Evolutionary conservation across 2,888 invertebrate genomes (phyloP).

Genomic region (Agrochola litura): DNA sequence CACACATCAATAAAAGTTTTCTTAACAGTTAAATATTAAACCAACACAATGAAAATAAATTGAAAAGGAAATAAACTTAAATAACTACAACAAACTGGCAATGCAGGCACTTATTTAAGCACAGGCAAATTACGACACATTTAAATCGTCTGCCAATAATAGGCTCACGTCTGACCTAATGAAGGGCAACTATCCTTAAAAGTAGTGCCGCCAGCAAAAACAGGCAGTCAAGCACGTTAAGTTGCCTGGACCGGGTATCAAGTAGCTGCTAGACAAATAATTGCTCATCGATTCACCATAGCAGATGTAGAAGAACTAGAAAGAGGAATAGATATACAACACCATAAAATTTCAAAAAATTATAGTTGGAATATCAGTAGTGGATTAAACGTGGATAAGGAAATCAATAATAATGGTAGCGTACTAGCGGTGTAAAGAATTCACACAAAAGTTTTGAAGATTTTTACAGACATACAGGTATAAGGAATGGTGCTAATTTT

Average conservation of each 20-base stretch:
- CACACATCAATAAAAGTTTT: background rate
- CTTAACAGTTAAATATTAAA: slow-evolving; percentile 7
- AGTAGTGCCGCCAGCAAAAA: slow-evolving; percentile 79
- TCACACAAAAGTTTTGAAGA: background rate
- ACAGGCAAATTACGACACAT: slow-evolving; percentile 65
- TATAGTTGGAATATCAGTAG: background rate
- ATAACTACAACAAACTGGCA: slow-evolving; percentile 31
- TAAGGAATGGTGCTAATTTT: slow-evolving; percentile 35
- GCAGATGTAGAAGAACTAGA: slow-evolving; percentile 55
- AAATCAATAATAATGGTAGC: background rate
- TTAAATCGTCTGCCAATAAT: slow-evolving; percentile 66
- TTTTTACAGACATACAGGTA: background rate
- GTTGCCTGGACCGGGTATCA: slow-evolving; percentile 65
- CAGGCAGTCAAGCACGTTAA: slow-evolving; percentile 73
- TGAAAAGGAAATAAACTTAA: slow-evolving; percentile 41
- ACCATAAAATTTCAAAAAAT: background rate
- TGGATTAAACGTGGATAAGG: background rate
- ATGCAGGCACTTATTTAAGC: slow-evolving; percentile 46
- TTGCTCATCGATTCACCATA: slow-evolving; percentile 73
- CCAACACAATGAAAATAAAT: slow-evolving; percentile 47
- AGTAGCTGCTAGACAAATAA: slow-evolving; percentile 75
- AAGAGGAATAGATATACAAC: background rate
- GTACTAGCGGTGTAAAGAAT: background rate
- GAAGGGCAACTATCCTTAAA: slow-evolving; percentile 77
- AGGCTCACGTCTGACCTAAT: slow-evolving; percentile 73